Percentiles rank a stretch among this genome's conserved stretches.
These are phyloP conservation scores for Elegia similella DNA, from an alignment of 2,888 invertebrate species.

Conservation along the genomic window DNA sequence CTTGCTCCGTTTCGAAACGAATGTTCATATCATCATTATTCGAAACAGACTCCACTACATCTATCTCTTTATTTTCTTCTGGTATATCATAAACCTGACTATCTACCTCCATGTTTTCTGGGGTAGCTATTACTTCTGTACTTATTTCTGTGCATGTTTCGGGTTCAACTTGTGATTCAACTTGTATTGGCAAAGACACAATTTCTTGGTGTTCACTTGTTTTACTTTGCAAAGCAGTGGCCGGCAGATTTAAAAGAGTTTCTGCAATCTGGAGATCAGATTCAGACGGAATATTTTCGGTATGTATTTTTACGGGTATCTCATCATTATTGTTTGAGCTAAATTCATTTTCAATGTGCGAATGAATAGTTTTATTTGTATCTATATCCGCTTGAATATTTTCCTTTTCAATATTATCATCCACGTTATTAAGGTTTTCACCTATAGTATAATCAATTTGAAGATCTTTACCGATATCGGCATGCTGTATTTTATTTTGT, in stretches of 20 bases:
- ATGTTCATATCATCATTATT: slow-evolving; percentile 45
- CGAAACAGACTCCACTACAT: slow-evolving; percentile 31
- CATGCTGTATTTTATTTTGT: slow-evolving; percentile 23
- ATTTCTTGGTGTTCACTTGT: slow-evolving; percentile 38
- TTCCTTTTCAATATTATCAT: slow-evolving; percentile 23
- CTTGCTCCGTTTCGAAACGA: slow-evolving; percentile 70
- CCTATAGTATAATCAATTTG: slow-evolving; percentile 25
- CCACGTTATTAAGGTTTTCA: slow-evolving; percentile 1
- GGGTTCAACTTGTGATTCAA: slow-evolving; percentile 25
- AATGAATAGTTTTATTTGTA: slow-evolving; percentile 5
- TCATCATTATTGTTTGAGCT: slow-evolving; percentile 1
- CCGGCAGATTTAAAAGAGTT: slow-evolving; percentile 70
- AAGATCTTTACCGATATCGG: slow-evolving; percentile 16
- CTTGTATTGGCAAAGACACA: slow-evolving; percentile 11
- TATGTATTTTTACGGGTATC: not conserved
- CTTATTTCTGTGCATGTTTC: slow-evolving; percentile 29
- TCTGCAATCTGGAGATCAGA: slow-evolving; percentile 77
- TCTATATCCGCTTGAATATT: slow-evolving; percentile 28
- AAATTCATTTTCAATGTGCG: not conserved
- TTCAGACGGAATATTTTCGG: slow-evolving; percentile 60
- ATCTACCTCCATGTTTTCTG: slow-evolving; percentile 26
- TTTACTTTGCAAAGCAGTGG: slow-evolving; percentile 62
- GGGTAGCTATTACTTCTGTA: slow-evolving; percentile 32
- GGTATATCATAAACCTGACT: slow-evolving; percentile 26
- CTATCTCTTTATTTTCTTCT: slow-evolving; percentile 24